Evolutionary conservation across 1,140 invertebrate genomes (phyloP), one percentile per base, ranked within the genome.

Genomic region (Chrysomallon squamiferum): DNA sequence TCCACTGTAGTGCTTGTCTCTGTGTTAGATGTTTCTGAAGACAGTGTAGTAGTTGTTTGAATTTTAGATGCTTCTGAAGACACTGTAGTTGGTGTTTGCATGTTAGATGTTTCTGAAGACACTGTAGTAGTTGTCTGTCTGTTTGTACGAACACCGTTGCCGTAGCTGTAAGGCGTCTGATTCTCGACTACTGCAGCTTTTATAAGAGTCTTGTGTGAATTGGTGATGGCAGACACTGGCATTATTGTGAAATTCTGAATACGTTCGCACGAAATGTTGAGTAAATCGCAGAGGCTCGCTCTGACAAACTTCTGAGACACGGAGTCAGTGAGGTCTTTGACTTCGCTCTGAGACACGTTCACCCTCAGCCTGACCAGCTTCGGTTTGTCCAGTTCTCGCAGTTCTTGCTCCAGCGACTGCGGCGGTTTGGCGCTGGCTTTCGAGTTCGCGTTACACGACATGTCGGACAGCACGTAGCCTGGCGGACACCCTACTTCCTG

Each of bases 191-290:
- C n/a, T n/a, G n/a, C n/a, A n/a, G n/a, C 52, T 3, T 4, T 15
- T 6, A 3, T 29, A 6, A 18, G 1, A 18, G 18, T 4, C 18
- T 56, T 18, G 27, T 52, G 1, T 7, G 20, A 60, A 13, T 13
- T 15, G 20, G 20, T 45, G 43, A 15, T n/a, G 43, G 13, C 13
- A 18, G 9, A 32, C 30, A 74, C 35, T 47, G 61, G 35, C 35
- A 15, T 38, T 18, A 82, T 62, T 5, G 75, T 74, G 22, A 82
- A 63, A 45, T 82, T 72, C 38, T 72, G 65, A 27, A 82, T 74
- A 30, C 78, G 32, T 7, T 65, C 62, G 3, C 27, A n/a, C 54
- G 66, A 76, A 3, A 80, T 79, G 62, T 82, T 82, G 4, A 78
- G 62, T 50, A 68, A 56, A 2, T 15, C 20, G 33, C 71, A 70